Base-by-base conservation (phyloP, 2,113 vertebrate genomes). In the Oncorhynchus kisutch region DNA sequence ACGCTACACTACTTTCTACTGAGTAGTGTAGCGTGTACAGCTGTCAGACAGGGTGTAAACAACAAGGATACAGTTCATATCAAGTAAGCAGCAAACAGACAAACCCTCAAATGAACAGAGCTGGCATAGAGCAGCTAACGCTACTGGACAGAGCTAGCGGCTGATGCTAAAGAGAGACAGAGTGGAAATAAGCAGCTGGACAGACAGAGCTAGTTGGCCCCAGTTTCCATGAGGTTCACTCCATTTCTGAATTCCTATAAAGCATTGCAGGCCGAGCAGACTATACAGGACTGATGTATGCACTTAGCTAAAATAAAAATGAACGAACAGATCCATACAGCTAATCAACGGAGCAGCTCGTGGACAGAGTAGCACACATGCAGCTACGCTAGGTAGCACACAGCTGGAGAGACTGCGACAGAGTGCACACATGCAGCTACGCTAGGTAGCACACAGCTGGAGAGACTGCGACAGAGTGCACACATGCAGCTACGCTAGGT, bases 241-340 rank as follows among this genome's bases (percentile, higher is more conserved):
- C 51, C 1, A 7, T 22, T 60, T 20, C 27, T 27, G 13, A 31
- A 72, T 62, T 70, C 25, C 68, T 70, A 70, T 39, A 5, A 54
- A 20, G 14, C 16, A 20, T 7, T 39, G 66, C 66, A 39, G 66
- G 29, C 27, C 6, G 66, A 20, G 66, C 66, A 39, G 31, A 68
- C 18, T 68, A 16, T 34, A 20, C 25, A 68, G 13, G 18, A 14
- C 66, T 18, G 7, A 34, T 14, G 24, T 5, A 9, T 29, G 12
- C 11, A 16, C 65, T 12, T 5, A 67, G 20, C 65, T 13, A 31
- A 67, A 87, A 90, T 13, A 29, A 16, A 87, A 90, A 7, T 1
- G n/a, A 70, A 48, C 39, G 22, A 16, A 48, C 59, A 48, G 78
- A 18, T 22, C 78, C 74, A 70, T 76, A 39, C 81, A 72, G 74